These are phyloP conservation scores for Urocolius indicus DNA, from an alignment of 2,113 vertebrate genomes.

Conservation along the genomic window DNA sequence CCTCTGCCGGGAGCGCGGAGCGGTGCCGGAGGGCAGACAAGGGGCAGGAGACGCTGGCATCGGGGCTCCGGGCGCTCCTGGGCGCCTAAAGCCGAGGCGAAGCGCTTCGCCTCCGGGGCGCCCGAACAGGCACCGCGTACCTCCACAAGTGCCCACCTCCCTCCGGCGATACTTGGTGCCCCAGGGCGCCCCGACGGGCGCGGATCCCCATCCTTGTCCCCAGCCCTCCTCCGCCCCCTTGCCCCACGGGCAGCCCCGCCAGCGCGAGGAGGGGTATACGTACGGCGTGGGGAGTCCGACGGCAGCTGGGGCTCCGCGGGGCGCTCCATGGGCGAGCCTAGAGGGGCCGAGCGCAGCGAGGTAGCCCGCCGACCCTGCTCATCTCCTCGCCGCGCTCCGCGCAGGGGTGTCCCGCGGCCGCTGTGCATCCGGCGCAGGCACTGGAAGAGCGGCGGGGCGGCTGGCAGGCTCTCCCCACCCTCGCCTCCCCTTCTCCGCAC, in stretches of 20 bases:
- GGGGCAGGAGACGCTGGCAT: neutral
- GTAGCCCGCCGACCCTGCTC: slow-evolving; percentile 11
- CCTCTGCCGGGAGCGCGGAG: slow-evolving; percentile 1
- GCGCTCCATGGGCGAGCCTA: slow-evolving; percentile 55
- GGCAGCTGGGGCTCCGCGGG: slow-evolving; percentile 32
- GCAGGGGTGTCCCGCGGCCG: slow-evolving; percentile 40
- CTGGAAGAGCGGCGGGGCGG: neutral
- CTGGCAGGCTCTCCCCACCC: slow-evolving; percentile 16
- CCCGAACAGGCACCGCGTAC: neutral
- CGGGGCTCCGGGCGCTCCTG: neutral
- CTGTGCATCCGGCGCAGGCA: slow-evolving; percentile 47
- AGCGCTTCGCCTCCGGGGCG: neutral
- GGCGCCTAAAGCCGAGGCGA: neutral
- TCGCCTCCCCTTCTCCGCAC: slow-evolving; percentile 53
- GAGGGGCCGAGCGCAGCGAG: slow-evolving; percentile 21
- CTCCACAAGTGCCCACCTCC: neutral
- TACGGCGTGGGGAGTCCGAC: slow-evolving; percentile 57
- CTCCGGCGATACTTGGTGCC: neutral
- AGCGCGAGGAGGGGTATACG: slow-evolving; percentile 25
- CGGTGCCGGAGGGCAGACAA: neutral
- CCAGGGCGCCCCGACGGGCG: neutral
- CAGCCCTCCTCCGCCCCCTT: neutral
- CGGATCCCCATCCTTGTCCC: neutral
- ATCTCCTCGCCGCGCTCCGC: slow-evolving; percentile 42
- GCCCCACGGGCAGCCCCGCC: neutral